phyloP scores from a whole-genome alignment of 2,888 invertebrate species.

The Dryomyza anilis region DNA sequence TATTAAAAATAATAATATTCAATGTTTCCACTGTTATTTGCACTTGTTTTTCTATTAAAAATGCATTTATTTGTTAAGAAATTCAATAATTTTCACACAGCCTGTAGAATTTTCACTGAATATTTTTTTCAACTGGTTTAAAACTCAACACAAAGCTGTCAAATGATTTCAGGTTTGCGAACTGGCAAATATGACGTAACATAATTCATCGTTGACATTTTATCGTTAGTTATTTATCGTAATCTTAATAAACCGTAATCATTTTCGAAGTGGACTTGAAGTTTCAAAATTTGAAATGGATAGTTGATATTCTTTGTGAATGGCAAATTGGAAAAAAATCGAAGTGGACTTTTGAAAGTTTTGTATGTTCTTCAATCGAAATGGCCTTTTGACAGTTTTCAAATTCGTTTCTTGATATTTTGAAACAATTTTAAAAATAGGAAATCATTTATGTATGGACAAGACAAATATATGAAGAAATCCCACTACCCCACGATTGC shows the following conservation, averaged over 20 bases:
- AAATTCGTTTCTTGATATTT: too few relatives aligned
- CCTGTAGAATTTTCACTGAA: constrained; percentile 26
- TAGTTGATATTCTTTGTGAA: too few relatives aligned
- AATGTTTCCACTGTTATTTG: neutral
- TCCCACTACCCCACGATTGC: too few relatives aligned
- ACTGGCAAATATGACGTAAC: neutral
- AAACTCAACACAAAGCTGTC: neutral
- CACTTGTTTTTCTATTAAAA: neutral
- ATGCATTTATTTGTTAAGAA: neutral
- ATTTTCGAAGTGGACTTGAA: neutral
- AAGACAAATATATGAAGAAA: too few relatives aligned
- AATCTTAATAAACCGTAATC: neutral
- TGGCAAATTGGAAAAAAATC: neutral
- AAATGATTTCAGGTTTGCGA: neutral
- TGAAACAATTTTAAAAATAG: too few relatives aligned
- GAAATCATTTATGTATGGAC: too few relatives aligned
- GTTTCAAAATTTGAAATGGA: neutral
- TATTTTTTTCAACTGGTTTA: neutral
- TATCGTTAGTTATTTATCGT: neutral
- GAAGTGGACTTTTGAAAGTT: neutral
- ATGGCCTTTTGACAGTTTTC: neutral
- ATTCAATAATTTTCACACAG: constrained; percentile 31
- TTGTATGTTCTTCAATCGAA: neutral
- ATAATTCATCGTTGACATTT: neutral
- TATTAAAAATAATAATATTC: constrained; percentile 5